phyloP scores from a whole-genome alignment of 2,888 invertebrate genomes.

The Capitulum mitella region DNA sequence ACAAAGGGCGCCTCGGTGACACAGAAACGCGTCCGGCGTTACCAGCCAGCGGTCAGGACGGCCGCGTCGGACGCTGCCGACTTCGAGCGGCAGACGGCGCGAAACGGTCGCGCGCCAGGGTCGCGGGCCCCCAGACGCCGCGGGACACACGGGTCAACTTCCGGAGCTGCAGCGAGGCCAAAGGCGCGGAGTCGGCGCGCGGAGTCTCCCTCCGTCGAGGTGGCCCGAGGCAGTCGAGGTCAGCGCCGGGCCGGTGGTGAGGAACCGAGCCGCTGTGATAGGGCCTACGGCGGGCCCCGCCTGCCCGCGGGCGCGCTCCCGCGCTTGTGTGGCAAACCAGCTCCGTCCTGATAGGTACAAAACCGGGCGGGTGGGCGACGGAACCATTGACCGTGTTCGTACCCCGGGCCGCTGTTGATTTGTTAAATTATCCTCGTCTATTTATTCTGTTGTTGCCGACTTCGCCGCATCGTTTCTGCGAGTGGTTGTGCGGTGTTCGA shows the following conservation, averaged over 20 bases:
- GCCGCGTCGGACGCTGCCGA: too few species aligned
- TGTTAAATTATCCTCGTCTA: background rate
- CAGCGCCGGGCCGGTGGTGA: background rate
- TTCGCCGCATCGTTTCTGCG: background rate
- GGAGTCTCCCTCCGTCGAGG: too few species aligned
- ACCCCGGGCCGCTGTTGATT: background rate
- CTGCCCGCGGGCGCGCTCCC: background rate
- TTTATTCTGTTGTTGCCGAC: conserved; percentile 5
- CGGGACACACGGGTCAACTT: background rate
- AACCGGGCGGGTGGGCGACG: conserved; percentile 5
- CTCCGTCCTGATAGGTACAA: conserved; percentile 11
- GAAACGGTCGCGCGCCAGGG: too few species aligned
- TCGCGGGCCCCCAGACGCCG: too few species aligned
- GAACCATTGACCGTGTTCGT: background rate
- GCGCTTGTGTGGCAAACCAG: background rate
- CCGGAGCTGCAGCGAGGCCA: background rate
- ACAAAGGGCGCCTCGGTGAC: background rate
- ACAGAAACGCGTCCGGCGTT: background rate
- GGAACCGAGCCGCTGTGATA: background rate
- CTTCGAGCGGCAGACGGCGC: too few species aligned
- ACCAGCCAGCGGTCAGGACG: too few species aligned
- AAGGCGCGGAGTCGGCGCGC: too few species aligned
- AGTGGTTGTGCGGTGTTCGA: background rate
- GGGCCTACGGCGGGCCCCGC: background rate
- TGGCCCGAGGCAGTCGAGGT: too few species aligned